These are phyloP conservation scores for Diachasmimorpha longicaudata DNA, from an alignment of 1,140 invertebrate genomes.

Conservation along the genomic window DNA sequence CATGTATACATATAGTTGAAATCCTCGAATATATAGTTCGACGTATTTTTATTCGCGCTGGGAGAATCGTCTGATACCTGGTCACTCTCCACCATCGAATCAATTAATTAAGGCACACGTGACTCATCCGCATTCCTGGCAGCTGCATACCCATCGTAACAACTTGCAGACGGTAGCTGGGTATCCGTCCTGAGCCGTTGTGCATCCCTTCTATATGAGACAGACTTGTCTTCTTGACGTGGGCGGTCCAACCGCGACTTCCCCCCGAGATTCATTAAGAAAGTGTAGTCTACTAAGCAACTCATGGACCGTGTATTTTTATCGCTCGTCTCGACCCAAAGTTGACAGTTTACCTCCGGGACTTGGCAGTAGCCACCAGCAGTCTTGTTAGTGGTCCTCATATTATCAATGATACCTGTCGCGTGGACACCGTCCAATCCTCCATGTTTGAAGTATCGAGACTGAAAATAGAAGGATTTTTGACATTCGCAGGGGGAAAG, in stretches of 20 bases:
- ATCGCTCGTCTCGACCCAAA: slow-evolving; percentile 35
- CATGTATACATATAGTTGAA: too few species aligned
- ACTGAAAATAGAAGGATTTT: not conserved
- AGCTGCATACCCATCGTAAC: slow-evolving; percentile 4
- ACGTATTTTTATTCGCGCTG: too few species aligned
- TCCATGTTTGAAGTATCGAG: not conserved
- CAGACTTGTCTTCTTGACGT: slow-evolving; percentile 33
- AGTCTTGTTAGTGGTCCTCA: slow-evolving; percentile 27
- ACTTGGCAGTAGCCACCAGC: slow-evolving; percentile 28
- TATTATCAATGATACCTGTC: slow-evolving; percentile 30
- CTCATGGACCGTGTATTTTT: slow-evolving; percentile 54
- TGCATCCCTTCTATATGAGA: not conserved
- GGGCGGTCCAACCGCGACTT: slow-evolving; percentile 41
- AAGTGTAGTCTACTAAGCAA: slow-evolving; percentile 36
- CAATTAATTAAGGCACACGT: not conserved
- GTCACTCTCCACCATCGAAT: not conserved
- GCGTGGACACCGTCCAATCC: not conserved
- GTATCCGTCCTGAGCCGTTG: not conserved
- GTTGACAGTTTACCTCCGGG: slow-evolving; percentile 44
- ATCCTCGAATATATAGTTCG: too few species aligned
- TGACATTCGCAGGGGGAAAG: not conserved
- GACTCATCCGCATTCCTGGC: not conserved
- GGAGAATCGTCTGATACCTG: not conserved
- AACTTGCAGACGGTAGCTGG: slow-evolving; percentile 23
- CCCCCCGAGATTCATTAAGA: slow-evolving; percentile 32